Percentiles rank a stretch among this genome's conserved stretches.
Conservation (phyloP, 2,888 invertebrate species). For the Himalopsyche tibetana region DNA sequence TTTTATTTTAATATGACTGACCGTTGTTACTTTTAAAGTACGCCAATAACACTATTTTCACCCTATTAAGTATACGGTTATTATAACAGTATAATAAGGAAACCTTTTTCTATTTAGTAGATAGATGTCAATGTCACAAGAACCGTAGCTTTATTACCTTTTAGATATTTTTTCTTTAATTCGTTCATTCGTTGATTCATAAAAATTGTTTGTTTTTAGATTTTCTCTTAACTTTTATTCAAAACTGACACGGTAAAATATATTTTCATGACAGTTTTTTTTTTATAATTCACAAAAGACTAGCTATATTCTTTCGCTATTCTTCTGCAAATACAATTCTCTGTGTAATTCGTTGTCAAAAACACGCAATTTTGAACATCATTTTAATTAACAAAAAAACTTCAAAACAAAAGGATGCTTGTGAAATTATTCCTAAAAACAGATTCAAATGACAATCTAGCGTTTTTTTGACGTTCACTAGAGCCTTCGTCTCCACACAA, state of each 20-base stretch:
- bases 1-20: too few relatives aligned
- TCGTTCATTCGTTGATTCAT: too few relatives aligned
- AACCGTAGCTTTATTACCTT: too few relatives aligned
- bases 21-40: too few relatives aligned
- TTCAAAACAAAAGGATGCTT: constrained; percentile 26
- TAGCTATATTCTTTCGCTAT: not conserved
- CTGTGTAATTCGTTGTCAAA: constrained; percentile 17
- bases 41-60: too few relatives aligned
- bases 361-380: not conserved
- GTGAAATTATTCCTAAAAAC: not conserved
- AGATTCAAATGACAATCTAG: constrained; percentile 8
- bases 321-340: not conserved
- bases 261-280: not conserved
- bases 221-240: too few relatives aligned
- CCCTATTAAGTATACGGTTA: too few relatives aligned
- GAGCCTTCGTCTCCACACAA: not conserved
- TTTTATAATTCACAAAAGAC: not conserved
- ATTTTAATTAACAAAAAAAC: constrained; percentile 31
- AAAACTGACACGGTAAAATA: not conserved
- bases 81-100: too few relatives aligned
- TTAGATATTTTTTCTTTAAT: too few relatives aligned
- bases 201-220: too few relatives aligned
- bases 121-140: too few relatives aligned
- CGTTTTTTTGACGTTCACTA: not conserved
- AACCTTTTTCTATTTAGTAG: too few relatives aligned